A percentile compares a stretch with the other conserved stretches of the same genome.
Evolutionary conservation across 1,140 invertebrate genomes (phyloP).

Genomic region (Leptinotarsa texana): DNA sequence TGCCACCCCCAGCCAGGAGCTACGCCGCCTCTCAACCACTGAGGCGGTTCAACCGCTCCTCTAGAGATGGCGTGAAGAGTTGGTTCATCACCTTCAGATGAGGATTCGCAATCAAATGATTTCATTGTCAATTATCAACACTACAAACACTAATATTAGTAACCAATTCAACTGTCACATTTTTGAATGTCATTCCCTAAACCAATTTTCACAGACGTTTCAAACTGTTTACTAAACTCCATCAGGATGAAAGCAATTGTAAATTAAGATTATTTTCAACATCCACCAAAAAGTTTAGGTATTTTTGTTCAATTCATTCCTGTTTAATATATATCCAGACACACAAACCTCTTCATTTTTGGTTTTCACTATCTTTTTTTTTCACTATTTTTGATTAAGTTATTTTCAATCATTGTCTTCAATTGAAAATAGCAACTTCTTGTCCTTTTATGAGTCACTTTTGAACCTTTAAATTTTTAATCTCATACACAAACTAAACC

Average conservation of each 20-base stretch:
- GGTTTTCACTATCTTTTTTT: too few relatives aligned
- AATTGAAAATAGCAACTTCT: too few relatives aligned
- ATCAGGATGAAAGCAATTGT: too few relatives aligned
- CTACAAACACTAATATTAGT: slow-evolving; percentile 9
- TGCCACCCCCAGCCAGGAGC: slow-evolving; percentile 52
- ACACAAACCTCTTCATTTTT: too few relatives aligned
- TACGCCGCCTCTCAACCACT: slow-evolving; percentile 47
- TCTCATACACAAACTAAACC: slow-evolving; percentile 37
- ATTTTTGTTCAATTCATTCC: too few relatives aligned
- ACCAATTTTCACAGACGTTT: too few relatives aligned
- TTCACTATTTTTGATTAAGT: too few relatives aligned
- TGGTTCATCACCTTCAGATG: slow-evolving; percentile 54
- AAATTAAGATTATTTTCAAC: too few relatives aligned
- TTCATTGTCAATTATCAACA: slow-evolving; percentile 48
- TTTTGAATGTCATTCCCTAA: not conserved
- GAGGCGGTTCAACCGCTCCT: slow-evolving; percentile 45
- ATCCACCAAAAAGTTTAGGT: too few relatives aligned
- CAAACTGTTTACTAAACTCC: too few relatives aligned
- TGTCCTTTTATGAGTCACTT: not conserved
- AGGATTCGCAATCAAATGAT: slow-evolving; percentile 55
- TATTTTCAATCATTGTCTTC: too few relatives aligned
- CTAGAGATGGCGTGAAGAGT: slow-evolving; percentile 52
- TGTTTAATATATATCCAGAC: too few relatives aligned
- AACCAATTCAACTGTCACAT: not conserved
- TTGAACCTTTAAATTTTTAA: slow-evolving; percentile 9